Base-by-base conservation (phyloP, 2,797 vertebrate species). In the Neomorphus geoffroyi region DNA sequence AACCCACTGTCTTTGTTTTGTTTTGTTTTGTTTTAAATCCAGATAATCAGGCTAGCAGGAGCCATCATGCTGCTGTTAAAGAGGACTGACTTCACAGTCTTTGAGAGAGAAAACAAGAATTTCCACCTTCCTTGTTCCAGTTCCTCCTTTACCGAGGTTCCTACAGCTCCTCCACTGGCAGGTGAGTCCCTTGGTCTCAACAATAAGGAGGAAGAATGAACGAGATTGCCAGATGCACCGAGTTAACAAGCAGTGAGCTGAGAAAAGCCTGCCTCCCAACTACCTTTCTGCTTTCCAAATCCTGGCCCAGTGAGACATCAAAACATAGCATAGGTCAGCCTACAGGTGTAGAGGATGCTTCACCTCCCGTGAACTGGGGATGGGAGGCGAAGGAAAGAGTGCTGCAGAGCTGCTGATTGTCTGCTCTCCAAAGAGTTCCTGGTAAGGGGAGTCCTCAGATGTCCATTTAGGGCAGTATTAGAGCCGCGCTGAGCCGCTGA, bases 381-480 rank as follows among this genome's bases (percentile, higher is more conserved):
- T 74, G 28, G 79, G 75, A 71, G 77, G 71, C 0, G 0, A 87
- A 73, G 71, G 64, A 18, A 45, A 45, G 50, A 71, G 69, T 23
- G 37, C 71, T 70, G 66, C 48, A 66, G 56, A 86, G 91, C 80
- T 81, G 86, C 54, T 86, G 91, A 16, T 22, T 72, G 56, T 18
- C 71, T 48, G 93, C 82, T 90, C 60, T 92, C 69, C 45, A 30
- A 90, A 92, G 88, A 14, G 77, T 85, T 78, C 56, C 86, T 65
- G 77, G 46, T 81, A 79, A 77, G 32, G 64, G 85, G 73, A 93
- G 80, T 86, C 82, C 91, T 94, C 90, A 39, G 69, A 51, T 95
- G 92, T 81, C 93, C 92, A 94, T 95, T 88, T 90, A 94, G 94
- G 83, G 93, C 46, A 92, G 80, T 56, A 78, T 61, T 71, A 75